Evolutionary conservation across 2,113 vertebrate genomes (phyloP).

Genomic region (Corvus cornix): DNA sequence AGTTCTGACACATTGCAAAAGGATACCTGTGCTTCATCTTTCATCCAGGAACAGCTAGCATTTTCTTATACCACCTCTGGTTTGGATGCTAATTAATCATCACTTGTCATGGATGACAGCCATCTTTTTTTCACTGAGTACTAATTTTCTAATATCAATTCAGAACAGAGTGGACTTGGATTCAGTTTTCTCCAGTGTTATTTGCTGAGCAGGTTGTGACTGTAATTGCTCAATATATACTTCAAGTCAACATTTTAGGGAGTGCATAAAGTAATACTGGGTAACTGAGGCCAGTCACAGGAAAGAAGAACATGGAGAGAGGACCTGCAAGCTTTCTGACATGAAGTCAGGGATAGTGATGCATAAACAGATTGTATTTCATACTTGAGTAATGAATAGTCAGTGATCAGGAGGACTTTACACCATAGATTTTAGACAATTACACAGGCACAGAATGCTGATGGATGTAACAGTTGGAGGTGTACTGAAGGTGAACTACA

Average conservation of each 20-base stretch:
- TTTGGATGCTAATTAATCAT: constrained; percentile 1
- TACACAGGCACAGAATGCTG: neutral
- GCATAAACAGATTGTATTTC: neutral
- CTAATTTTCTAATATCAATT: neutral
- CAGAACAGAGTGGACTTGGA: neutral
- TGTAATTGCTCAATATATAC: neutral
- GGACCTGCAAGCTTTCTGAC: neutral
- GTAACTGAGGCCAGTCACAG: neutral
- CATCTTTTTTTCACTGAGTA: neutral
- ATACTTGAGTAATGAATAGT: neutral
- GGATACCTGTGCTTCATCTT: neutral
- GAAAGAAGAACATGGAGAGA: neutral
- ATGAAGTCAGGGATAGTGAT: neutral
- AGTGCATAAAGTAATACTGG: neutral
- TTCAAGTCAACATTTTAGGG: neutral
- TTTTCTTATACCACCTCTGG: neutral
- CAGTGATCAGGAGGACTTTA: neutral
- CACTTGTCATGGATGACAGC: neutral
- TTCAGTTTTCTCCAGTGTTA: neutral
- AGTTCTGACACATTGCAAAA: neutral
- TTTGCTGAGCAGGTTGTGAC: neutral
- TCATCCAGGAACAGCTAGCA: neutral
- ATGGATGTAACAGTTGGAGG: accelerated
- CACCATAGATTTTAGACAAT: neutral
- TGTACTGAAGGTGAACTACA: neutral